Evolutionary conservation across 92 coral and sea anemone genomes (phyloP), one percentile per base, ranked within the genome.

Genomic region (Metridium senile): DNA sequence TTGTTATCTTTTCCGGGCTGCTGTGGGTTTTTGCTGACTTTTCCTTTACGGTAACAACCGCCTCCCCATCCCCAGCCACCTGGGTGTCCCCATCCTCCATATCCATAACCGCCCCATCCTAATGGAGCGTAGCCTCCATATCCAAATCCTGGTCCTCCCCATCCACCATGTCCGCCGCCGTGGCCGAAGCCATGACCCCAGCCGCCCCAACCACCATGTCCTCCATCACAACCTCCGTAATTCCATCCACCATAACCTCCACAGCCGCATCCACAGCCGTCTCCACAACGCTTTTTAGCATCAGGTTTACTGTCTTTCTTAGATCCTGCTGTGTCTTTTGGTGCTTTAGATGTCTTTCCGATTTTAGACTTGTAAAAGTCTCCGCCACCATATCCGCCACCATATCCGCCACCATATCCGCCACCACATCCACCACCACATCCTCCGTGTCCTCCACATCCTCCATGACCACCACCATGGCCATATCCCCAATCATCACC

Each of bases 61-160:
- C 81, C 89, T 10, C 96, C 96, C 87, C 84, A 90, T 35, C 96
- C 92, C 81, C 84, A 82, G 11, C 84, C 84, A 52, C 84, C 84
- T 46, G 82, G 82, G 28, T 66, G 58, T 11, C 92, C 92, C 74
- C 72, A 88, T 45, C 92, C 88, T 2, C 89, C 97, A 66, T 56
- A 65, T 16, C 93, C 93, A 26, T 76, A 80, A 9, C 97, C 97
- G 18, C 90, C 91, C 76, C 69, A 89, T 0, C 86, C 88, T 11
- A 94, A 94, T 58, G 33, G 71, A 27, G 90, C 91, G 34, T 88
- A 78, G 26, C 90, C 89, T 52, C 93, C 93, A 25, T 26, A 59
- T 4, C 88, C 82, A 47, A 43, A 66, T 27, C 89, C 84, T 1
- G 29, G 32, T 54, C 61, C 61, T 10, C 66, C 66, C 66, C 66